Conservation (phyloP, 1,140 invertebrate genomes). For the Scaptomyza pallida region DNA sequence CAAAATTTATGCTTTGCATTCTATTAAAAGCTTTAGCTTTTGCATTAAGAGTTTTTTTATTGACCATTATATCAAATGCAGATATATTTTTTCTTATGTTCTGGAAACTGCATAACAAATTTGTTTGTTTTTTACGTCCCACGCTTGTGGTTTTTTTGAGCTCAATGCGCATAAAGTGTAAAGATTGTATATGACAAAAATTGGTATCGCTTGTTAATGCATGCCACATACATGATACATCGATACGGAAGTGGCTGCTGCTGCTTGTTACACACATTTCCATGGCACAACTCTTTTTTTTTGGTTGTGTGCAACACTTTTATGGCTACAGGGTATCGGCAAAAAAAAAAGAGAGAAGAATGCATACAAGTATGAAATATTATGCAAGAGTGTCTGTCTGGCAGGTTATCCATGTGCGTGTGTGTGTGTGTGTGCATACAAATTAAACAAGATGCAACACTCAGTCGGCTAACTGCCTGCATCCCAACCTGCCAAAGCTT, state of each 20-base stretch:
- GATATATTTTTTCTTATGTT: too few species aligned
- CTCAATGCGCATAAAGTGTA: neutral
- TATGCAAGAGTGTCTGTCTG: conserved; percentile 58
- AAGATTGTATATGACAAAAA: neutral
- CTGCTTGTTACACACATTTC: conserved; percentile 9
- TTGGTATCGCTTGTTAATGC: neutral
- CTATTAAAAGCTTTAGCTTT: too few species aligned
- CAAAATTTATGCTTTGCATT: too few species aligned
- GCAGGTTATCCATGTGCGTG: conserved; percentile 13
- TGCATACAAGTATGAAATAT: conserved; percentile 54
- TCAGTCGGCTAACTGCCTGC: conserved; percentile 46
- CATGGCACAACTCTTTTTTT: neutral
- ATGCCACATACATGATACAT: neutral
- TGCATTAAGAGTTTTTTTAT: neutral
- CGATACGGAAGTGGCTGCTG: neutral
- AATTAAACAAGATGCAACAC: conserved; percentile 75
- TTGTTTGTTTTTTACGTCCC: too few species aligned
- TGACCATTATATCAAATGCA: too few species aligned
- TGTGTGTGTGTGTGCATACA: conserved; percentile 48
- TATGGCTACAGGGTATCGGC: conserved; percentile 29
- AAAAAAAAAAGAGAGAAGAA: conserved; percentile 12
- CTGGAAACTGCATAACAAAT: too few species aligned
- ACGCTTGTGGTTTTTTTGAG: neutral
- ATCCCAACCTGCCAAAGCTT: conserved; percentile 1
- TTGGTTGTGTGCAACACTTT: neutral